Percentiles rank a stretch among this genome's conserved stretches.
phyloP scores from a whole-genome alignment of 2,113 vertebrate genomes.

The Caranx melampygus region DNA sequence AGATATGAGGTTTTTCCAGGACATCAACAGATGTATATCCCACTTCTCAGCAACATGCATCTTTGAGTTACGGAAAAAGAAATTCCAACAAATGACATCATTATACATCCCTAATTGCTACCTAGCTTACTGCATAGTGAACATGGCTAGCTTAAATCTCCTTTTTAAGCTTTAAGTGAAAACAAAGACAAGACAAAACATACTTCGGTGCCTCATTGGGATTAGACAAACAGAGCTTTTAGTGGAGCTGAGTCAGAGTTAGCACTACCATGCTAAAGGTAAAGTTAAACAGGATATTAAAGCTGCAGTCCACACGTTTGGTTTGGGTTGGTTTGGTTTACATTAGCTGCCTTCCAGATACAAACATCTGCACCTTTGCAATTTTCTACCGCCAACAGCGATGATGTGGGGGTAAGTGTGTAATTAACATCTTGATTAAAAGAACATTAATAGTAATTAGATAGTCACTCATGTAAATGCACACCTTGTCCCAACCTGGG shows the following conservation, averaged over 20 bases:
- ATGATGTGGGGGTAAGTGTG: background rate
- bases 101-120: background rate
- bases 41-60: no score
- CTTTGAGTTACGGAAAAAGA: background rate
- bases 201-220: background rate
- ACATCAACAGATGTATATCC: no score
- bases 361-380: constrained; percentile 8
- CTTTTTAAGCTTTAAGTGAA: background rate
- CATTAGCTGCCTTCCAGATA: constrained; percentile 23
- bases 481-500: constrained; percentile 19
- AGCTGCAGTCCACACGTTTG: constrained; percentile 42
- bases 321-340: constrained; percentile 46
- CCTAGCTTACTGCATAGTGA: background rate
- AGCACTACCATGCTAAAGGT: constrained; percentile 39
- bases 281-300: constrained; percentile 54
- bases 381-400: background rate
- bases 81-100: background rate
- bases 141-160: background rate
- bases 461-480: background rate
- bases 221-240: background rate
- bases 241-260: constrained; percentile 2
- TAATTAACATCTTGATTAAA: constrained; percentile 31
- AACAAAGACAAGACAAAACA: background rate
- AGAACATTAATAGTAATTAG: constrained; percentile 40
- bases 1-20: no score